Base-by-base conservation (phyloP, 2,888 invertebrate species). In the Latrodectus hesperus region DNA sequence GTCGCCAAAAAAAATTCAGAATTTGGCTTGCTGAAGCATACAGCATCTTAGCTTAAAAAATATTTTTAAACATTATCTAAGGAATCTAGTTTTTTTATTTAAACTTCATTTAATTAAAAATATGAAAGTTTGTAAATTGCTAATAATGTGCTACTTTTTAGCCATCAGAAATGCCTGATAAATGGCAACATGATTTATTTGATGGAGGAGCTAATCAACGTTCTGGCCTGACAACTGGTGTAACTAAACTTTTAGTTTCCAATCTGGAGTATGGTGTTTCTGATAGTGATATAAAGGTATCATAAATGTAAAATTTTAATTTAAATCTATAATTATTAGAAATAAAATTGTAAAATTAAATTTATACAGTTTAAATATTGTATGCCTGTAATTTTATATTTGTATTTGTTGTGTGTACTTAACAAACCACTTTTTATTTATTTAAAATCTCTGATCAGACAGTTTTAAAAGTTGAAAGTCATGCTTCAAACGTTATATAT, bases 261-360 rank as follows among this genome's bases (percentile, higher is more conserved):
- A 99, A 99, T 93, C 94, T 99, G 92, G 98, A 99, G 93, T 99
- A 97, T 94, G 98, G 98, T 89, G 99, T 99, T 68, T 98, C 98
- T 11, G 89, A 89, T 75, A 76, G 88, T 74, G 89, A 89, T 67
- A 89, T 89, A 52, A 89, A 89, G 71, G 89, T 87, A 53, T 71
- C 17, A 6, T 38, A 38, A 38, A 38, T 6, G 6, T 38, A 38
- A 6, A 6, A 38, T 6, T 38, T 6, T 6, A 38, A 6, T 38
- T 38, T 55, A 12, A 4, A 51, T 22, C 68, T 68, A 9, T n/a
- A 12, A 26, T 73, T 22, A 38, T 8, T 16, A 11, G 65, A 22
- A 38, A 26, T 75, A 75, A 22, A 14, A 16, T 16, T 75, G 0
- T 64, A 16, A 38, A 75, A 60, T 26, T 9, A 71, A 49, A 11